Conservation (phyloP, 2,797 vertebrate genomes). For the Hydrolagus colliei region DNA sequence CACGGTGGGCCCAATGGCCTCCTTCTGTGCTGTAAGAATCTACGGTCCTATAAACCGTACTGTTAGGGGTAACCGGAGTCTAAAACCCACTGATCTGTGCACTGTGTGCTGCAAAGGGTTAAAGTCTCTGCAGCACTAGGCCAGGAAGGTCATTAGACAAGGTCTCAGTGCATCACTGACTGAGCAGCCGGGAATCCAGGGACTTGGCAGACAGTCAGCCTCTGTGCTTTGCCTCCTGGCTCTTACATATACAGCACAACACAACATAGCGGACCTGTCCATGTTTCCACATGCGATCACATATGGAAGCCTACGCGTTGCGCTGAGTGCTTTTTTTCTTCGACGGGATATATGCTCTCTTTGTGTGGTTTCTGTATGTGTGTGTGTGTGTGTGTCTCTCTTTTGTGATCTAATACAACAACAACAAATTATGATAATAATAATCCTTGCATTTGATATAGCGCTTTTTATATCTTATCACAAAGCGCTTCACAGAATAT, state of each 20-base stretch:
- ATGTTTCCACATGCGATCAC: background rate
- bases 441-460: too few species aligned
- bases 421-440: too few species aligned
- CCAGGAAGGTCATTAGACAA: conserved; percentile 49
- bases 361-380: background rate
- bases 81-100: too few species aligned
- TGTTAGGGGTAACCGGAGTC: too few species aligned
- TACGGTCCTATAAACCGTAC: too few species aligned
- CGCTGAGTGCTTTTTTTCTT: background rate
- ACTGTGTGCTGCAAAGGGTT: background rate
- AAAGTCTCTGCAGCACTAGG: conserved; percentile 37
- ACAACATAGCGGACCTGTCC: background rate
- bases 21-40: too few species aligned
- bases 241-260: background rate
- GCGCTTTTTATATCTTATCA: too few species aligned
- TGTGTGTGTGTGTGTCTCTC: background rate
- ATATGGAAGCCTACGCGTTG: background rate
- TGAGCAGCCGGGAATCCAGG: conserved; percentile 47
- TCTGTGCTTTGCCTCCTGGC: background rate
- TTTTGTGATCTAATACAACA: background rate
- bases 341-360: too few species aligned
- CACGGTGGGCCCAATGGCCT: too few species aligned
- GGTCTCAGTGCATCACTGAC: conserved; percentile 45
- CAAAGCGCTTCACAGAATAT: too few species aligned
- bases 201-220: conserved; percentile 40